Conservation (phyloP, 1,140 invertebrate species). For the Drosophila saltans region DNA sequence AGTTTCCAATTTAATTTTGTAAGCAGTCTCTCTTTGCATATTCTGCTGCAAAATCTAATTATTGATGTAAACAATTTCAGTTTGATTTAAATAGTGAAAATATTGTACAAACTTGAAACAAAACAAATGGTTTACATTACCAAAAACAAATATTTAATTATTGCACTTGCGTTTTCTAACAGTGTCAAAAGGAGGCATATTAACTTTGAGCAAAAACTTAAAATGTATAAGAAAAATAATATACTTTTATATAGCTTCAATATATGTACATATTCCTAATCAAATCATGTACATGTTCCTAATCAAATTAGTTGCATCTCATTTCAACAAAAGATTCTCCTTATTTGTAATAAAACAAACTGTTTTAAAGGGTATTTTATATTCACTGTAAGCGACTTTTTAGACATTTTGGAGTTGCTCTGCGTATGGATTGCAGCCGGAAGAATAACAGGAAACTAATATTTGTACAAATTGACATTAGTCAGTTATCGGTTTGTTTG, state of each 20-base stretch:
- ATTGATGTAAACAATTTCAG: conserved; percentile 18
- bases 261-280: no score
- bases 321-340: no score
- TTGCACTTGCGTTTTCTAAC: conserved; percentile 14
- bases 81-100: conserved; percentile 33
- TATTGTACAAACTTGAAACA: not conserved
- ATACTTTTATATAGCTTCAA: no score
- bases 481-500: conserved; percentile 21
- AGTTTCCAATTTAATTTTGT: no score
- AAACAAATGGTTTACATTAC: conserved; percentile 43
- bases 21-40: not conserved
- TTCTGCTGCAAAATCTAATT: not conserved
- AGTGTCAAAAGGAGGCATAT: not conserved
- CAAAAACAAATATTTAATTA: conserved; percentile 52
- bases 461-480: conserved; percentile 45
- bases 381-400: no score
- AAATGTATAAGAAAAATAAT: no score
- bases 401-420: conserved; percentile 10
- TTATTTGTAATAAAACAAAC: no score
- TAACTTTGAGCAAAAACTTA: no score
- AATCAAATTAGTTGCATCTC: no score
- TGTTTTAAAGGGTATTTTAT: no score
- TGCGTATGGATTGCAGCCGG: conserved; percentile 27
- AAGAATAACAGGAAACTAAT: conserved; percentile 40
- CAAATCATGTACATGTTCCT: no score